Percentiles rank a stretch among this genome's conserved stretches.
Conservation (phyloP, 2,797 vertebrate species). For the Poecile montanus region DNA sequence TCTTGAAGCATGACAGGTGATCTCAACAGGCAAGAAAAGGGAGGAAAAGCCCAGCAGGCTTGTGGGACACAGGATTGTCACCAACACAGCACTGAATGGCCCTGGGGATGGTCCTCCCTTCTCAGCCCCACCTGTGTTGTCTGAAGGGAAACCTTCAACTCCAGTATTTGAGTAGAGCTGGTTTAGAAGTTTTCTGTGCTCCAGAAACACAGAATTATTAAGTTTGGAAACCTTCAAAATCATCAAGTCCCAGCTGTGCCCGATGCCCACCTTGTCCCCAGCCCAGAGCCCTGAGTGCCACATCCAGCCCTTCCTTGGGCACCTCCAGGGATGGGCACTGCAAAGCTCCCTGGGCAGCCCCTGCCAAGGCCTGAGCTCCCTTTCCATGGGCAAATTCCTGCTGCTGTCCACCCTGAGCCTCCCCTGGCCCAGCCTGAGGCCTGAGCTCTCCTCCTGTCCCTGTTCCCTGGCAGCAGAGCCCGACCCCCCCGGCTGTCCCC, state of each 20-base stretch:
- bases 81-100: accelerated
- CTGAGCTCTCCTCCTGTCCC: not conserved
- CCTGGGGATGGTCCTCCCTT: not conserved
- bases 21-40: not conserved
- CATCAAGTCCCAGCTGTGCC: accelerated
- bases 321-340: not conserved
- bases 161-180: not conserved
- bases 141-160: not conserved
- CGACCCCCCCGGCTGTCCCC: not conserved
- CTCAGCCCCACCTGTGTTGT: accelerated
- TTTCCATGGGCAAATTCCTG: not conserved
- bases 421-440: not conserved
- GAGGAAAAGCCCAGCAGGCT: not conserved
- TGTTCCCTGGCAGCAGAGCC: not conserved
- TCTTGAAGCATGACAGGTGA: not conserved
- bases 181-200: not conserved
- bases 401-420: not conserved
- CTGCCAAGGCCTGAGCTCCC: accelerated
- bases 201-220: not conserved
- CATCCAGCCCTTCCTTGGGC: accelerated
- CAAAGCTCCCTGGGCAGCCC: not conserved
- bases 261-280: not conserved
- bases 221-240: not conserved
- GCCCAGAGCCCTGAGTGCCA: not conserved
- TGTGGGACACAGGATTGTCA: not conserved